phyloP scores from a whole-genome alignment of 2,888 invertebrate genomes.

The Xylota sylvarum region DNA sequence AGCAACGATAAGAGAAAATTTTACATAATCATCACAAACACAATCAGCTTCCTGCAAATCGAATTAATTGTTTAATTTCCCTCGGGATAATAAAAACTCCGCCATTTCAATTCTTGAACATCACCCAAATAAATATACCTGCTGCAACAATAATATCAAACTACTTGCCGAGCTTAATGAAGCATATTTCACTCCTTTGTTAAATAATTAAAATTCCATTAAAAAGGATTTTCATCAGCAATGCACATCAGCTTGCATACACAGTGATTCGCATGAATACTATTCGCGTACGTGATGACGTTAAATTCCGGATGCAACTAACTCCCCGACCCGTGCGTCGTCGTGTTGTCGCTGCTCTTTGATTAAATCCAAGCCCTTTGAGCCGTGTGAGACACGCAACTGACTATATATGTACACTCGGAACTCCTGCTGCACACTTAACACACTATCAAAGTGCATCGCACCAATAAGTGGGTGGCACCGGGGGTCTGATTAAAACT shows the following conservation, averaged over 20 bases:
- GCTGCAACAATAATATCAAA: conserved; percentile 24
- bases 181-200: conserved; percentile 67
- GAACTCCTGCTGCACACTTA: conserved; percentile 23
- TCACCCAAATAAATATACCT: conserved; percentile 41
- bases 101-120: conserved; percentile 10
- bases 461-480: conserved; percentile 26
- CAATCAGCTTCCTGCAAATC: not conserved
- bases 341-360: not conserved
- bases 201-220: conserved; percentile 77
- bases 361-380: conserved; percentile 63
- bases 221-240: conserved; percentile 62
- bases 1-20: too few species aligned
- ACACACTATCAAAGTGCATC: conserved; percentile 32
- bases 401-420: conserved; percentile 3
- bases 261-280: conserved; percentile 9
- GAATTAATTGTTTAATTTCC: not conserved
- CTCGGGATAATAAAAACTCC: not conserved
- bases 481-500: conserved; percentile 62
- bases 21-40: too few species aligned
- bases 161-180: conserved; percentile 60
- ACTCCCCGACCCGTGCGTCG: not conserved
- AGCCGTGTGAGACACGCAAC: conserved; percentile 39
- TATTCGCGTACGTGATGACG: conserved; percentile 12
- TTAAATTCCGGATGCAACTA: not conserved
- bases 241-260: conserved; percentile 37